phyloP scores from a whole-genome alignment of 2,113 vertebrate species.

The Hyla sarda region DNA sequence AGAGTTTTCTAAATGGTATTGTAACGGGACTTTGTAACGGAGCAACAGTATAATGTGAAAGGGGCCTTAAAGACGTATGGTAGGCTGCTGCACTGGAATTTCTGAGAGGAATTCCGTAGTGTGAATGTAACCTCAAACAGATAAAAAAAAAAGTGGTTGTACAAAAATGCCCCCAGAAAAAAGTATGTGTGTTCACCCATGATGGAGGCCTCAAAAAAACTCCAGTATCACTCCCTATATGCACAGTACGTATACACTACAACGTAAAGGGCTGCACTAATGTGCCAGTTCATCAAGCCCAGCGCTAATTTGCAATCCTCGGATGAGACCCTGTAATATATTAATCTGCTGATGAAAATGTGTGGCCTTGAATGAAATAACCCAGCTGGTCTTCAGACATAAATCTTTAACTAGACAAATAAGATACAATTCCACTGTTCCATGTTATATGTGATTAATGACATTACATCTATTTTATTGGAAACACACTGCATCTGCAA shows the following conservation, averaged over 20 bases:
- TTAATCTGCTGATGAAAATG: background rate
- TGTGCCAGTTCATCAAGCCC: constrained; percentile 22
- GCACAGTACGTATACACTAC: background rate
- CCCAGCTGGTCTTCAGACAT: background rate
- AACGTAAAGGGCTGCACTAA: background rate
- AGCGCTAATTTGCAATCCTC: background rate
- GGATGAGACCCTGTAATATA: constrained; percentile 3
- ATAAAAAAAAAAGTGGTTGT: too few species aligned
- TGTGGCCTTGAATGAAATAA: background rate
- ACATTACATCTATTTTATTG: background rate
- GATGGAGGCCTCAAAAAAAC: too few species aligned
- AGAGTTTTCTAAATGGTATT: too few species aligned
- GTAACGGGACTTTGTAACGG: too few species aligned
- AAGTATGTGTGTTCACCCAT: too few species aligned
- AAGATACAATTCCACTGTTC: background rate
- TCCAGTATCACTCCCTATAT: background rate
- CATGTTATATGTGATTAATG: background rate
- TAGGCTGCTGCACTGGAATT: too few species aligned
- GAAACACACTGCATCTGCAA: background rate
- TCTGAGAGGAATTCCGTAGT: too few species aligned
- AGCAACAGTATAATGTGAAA: too few species aligned
- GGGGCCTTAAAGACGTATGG: too few species aligned
- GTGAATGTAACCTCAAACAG: too few species aligned
- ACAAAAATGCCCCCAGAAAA: too few species aligned
- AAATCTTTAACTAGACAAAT: constrained; percentile 1